These are phyloP conservation scores for Centroberyx gerrardi DNA, from an alignment of 2,797 vertebrate genomes.

Conservation along the genomic window DNA sequence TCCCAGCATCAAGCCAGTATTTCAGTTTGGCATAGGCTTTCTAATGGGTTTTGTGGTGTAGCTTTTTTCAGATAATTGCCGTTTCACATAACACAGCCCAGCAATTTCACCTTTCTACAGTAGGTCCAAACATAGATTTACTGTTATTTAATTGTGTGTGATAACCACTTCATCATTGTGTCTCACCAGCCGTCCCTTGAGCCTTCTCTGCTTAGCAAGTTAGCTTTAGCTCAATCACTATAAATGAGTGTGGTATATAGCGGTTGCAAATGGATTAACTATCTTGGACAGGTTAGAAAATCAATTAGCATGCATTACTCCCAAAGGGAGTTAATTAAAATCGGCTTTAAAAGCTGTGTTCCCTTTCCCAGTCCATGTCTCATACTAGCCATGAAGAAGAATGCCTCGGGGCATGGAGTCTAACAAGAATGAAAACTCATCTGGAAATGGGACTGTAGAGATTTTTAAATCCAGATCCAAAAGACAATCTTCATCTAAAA, in stretches of 20 bases:
- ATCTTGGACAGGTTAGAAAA: constrained; percentile 66
- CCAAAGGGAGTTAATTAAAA: constrained; percentile 72
- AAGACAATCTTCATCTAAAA: constrained; percentile 24
- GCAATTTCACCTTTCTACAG: constrained; percentile 4
- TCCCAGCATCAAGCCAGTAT: neutral
- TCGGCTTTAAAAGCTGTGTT: constrained; percentile 47
- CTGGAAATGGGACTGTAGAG: constrained; percentile 12
- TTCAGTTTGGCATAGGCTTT: neutral
- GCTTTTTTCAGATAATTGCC: neutral
- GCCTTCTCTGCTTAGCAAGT: constrained; percentile 45
- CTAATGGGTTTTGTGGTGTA: neutral
- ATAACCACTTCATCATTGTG: constrained; percentile 57
- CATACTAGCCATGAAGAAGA: constrained; percentile 28
- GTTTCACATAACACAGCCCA: neutral
- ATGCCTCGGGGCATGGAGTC: constrained; percentile 21
- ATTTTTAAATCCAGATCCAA: constrained; percentile 13
- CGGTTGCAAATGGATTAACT: constrained; percentile 54
- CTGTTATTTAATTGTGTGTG: constrained; percentile 36
- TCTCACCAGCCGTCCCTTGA: constrained; percentile 38
- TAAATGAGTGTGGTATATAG: constrained; percentile 38
- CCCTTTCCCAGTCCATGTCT: constrained; percentile 22
- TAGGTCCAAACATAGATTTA: constrained; percentile 41
- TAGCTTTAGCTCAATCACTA: constrained; percentile 55
- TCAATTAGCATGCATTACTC: constrained; percentile 68
- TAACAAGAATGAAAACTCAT: constrained; percentile 30